Evolutionary conservation across 2,888 invertebrate genomes (phyloP).

Genomic region (Plagodis pulveraria): DNA sequence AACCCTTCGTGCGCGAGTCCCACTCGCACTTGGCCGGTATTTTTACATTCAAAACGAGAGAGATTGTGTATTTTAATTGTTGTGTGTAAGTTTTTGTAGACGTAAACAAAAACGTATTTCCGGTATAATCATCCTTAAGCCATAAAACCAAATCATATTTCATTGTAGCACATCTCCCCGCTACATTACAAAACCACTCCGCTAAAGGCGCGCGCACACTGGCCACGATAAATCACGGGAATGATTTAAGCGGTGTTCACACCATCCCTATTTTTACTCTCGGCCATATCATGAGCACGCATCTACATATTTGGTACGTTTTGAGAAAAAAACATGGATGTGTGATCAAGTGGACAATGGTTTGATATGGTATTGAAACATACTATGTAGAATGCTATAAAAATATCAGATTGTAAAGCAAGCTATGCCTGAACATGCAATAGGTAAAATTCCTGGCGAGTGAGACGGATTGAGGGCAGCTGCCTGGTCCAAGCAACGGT

Average conservation of each 20-base stretch:
- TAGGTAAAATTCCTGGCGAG: too few species aligned
- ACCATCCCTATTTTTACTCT: constrained; percentile 70
- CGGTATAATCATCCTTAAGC: neutral
- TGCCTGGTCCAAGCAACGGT: too few species aligned
- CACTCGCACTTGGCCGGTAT: too few species aligned
- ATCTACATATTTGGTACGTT: constrained; percentile 64
- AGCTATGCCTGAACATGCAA: too few species aligned
- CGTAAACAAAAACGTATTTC: neutral
- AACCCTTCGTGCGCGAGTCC: too few species aligned
- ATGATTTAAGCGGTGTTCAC: constrained; percentile 71
- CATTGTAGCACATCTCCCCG: constrained; percentile 6
- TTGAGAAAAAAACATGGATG: constrained; percentile 31
- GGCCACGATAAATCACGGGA: constrained; percentile 60
- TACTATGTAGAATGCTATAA: too few species aligned
- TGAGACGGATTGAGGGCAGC: too few species aligned
- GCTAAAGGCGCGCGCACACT: constrained; percentile 49
- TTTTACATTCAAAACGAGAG: too few species aligned
- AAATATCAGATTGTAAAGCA: too few species aligned
- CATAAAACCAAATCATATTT: constrained; percentile 7
- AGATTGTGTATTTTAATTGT: too few species aligned
- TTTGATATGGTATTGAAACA: too few species aligned
- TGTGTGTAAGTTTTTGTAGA: too few species aligned
- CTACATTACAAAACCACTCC: constrained; percentile 17
- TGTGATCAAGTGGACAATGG: constrained; percentile 14
- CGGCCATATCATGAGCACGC: constrained; percentile 48